Percentiles rank a stretch among this genome's conserved stretches.
These are phyloP conservation scores for Drosophila cognata DNA, from an alignment of 2,888 invertebrate species.

Conservation along the genomic window DNA sequence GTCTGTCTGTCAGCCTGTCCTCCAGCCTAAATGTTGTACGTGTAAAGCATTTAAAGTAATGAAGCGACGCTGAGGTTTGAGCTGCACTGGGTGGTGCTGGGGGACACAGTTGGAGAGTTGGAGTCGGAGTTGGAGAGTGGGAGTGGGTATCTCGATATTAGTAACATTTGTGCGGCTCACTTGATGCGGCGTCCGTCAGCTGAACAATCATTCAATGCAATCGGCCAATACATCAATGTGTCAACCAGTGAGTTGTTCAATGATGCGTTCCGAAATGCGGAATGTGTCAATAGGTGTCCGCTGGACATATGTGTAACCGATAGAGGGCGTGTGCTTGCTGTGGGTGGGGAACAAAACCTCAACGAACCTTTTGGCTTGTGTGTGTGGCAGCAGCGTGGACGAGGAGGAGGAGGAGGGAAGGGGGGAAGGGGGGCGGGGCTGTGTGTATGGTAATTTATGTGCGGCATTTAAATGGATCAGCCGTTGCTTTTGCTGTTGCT, in stretches of 20 bases:
- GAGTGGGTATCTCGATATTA: constrained; percentile 43
- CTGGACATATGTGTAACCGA: constrained; percentile 22
- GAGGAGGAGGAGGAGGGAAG: rapidly evolving
- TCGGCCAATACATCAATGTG: constrained; percentile 73
- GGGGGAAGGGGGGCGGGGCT: not conserved
- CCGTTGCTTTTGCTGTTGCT: constrained; percentile 1
- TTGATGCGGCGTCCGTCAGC: constrained; percentile 53
- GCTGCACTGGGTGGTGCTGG: constrained; percentile 17
- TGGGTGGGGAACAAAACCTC: not conserved
- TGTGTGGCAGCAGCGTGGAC: constrained; percentile 7
- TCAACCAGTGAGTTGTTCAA: constrained; percentile 65
- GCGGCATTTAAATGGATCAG: constrained; percentile 77
- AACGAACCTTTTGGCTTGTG: constrained; percentile 1
- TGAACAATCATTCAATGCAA: constrained; percentile 67
- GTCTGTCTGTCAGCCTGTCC: constrained; percentile 14
- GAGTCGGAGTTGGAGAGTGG: not conserved
- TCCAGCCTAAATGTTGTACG: constrained; percentile 69
- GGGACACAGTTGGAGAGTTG: not conserved
- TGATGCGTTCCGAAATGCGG: constrained; percentile 68
- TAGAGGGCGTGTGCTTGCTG: constrained; percentile 1
- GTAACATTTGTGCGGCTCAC: constrained; percentile 64
- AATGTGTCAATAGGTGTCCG: constrained; percentile 57
- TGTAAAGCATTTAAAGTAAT: constrained; percentile 80
- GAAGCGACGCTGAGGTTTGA: constrained; percentile 46
- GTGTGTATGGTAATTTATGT: constrained; percentile 71